Evolutionary conservation across 1,140 invertebrate genomes (phyloP), one percentile per base, ranked within the genome.

Genomic region (Bicyclus anynana): DNA sequence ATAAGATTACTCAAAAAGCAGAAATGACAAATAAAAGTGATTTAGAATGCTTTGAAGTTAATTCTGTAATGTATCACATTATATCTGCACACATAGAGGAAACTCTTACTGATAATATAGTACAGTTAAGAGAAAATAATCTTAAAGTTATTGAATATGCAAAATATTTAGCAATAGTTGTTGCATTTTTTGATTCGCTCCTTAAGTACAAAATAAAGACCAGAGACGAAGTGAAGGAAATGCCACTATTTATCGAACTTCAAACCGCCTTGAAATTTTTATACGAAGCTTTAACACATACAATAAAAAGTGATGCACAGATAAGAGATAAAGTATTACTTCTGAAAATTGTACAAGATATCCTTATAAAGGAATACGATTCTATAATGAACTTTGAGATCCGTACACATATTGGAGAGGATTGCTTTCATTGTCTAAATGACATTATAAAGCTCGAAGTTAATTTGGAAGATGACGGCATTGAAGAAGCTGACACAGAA

Each of bases 371-470:
- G n/a, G 72, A 87, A 53, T 83, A 79, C 60, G 29, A 71, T 42
- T 3, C 38, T 10, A 23, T 80, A 21, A 18, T 81, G 5, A 68
- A 65, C 21, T 20, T 7, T 2, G 61, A 72, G 53, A 42, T 83
- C 26, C 67, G 81, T 4, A 21, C 47, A 9, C 57, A 57, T 59
- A 65, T 80, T 20, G 55, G 79, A 27, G 68, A 64, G 33, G 71
- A 77, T 20, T 74, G 80, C 37, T 80, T 89, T 44, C 62, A 81
- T 50, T 60, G 60, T 7, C 59, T 89, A 1, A 74, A 78, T 54
- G 63, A 67, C 18, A 65, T 84, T 29, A 48, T 87, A 23, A 71
- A 71, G 14, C 66, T 38, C 23, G 72, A 75, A 29, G 50, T 62
- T 5, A 40, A 60, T 20, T 16, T 38, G 17, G 71, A 80, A 17